Evolutionary conservation across 2,797 vertebrate genomes (phyloP), one percentile per base, ranked within the genome.

Genomic region (Catamblyrhynchus diadema): DNA sequence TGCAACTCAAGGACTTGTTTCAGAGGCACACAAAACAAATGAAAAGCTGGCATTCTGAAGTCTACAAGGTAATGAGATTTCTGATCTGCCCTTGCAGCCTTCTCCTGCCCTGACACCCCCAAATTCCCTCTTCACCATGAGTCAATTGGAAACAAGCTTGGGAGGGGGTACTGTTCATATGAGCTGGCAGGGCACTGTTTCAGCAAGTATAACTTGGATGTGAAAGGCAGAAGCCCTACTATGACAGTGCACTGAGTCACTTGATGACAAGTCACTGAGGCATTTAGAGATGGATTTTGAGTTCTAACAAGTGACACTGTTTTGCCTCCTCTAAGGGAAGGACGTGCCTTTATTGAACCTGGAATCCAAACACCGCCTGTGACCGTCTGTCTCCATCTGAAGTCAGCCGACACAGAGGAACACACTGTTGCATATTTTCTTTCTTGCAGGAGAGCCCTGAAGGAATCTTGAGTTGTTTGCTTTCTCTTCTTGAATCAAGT

Each of bases 201-300:
- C 64, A 84, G 90, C 70, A 62, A 95, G 75, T 1, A 8, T 1
- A 79, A 62, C 82, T 84, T 45, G 9, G 59, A 70, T 44, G 83
- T 23, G 70, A 71, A 73, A 93, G 88, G 64, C 88, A 64, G 44
- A 79, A 93, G 64, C 48, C 66, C 64, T 41, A 1, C 64, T 56
- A 42, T 95, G 96, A 95, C 90, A 73, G 73, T 0, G 53, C 80
- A 80, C 56, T 94, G 95, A 97, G 88, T 97, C 93, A 97, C 73
- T 59, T 3, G 73, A 81, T 92, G 92, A 95, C 83, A 84, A 95
- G 83, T 11, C 81, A 69, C 27, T 32, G 86, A 94, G 79, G 83
- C 67, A 95, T 94, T 94, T 65, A 35, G 83, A 90, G 22, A 41
- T 20, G 35, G 79, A 7, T 10, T 70, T 57, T 57, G 78, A 77